Percentiles rank a stretch among this genome's conserved stretches.
Evolutionary conservation across 2,888 invertebrate genomes (phyloP).

Genomic region (Apomyelois bistriatella): DNA sequence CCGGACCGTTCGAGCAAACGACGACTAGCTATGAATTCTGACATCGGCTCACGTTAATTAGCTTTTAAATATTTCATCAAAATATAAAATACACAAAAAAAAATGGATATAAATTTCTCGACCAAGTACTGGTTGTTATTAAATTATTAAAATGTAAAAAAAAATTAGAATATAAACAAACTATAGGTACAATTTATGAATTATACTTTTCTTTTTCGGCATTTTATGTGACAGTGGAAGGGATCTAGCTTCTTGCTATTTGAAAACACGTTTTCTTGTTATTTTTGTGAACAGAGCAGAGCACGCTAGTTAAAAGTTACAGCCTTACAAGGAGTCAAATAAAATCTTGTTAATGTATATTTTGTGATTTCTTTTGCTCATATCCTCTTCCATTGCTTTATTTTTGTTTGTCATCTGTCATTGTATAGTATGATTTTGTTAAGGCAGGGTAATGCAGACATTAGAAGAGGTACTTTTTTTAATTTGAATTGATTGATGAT

Average conservation of each 20-base stretch:
- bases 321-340: slow-evolving; percentile 56
- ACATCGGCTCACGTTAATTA: slow-evolving; percentile 81
- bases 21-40: slow-evolving; percentile 80
- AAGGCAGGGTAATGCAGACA: slow-evolving; percentile 78
- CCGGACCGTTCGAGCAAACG: slow-evolving; percentile 75
- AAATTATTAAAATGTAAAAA: slow-evolving; percentile 81
- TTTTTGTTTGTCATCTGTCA: slow-evolving; percentile 71
- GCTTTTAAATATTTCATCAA: slow-evolving; percentile 80
- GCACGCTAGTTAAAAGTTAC: slow-evolving; percentile 44
- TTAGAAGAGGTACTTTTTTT: slow-evolving; percentile 77
- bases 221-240: slow-evolving; percentile 71
- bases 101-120: slow-evolving; percentile 79
- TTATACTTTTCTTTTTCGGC: slow-evolving; percentile 77
- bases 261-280: slow-evolving; percentile 17
- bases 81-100: slow-evolving; percentile 80
- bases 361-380: slow-evolving; percentile 76
- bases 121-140: slow-evolving; percentile 80
- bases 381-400: slow-evolving; percentile 75
- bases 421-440: slow-evolving; percentile 75
- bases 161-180: slow-evolving; percentile 79
- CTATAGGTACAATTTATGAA: slow-evolving; percentile 80
- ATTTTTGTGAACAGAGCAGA: slow-evolving; percentile 15
- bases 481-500: slow-evolving; percentile 67
- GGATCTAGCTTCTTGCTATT: slow-evolving; percentile 56
- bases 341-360: slow-evolving; percentile 43